Evolutionary conservation across 2,888 invertebrate genomes (phyloP).

Genomic region (Tetanocera ferruginea): DNA sequence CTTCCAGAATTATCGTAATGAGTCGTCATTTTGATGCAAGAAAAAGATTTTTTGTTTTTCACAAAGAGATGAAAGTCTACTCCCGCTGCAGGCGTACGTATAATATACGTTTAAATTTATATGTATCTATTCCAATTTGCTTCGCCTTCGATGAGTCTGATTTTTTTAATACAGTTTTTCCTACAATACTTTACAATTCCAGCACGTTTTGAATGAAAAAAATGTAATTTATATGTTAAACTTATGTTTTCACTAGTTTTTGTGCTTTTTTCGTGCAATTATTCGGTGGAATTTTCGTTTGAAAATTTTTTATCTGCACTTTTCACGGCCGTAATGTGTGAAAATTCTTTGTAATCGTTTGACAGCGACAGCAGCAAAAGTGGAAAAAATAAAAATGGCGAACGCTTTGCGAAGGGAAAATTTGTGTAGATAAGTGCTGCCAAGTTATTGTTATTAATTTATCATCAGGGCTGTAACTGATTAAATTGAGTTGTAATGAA

Average conservation of each 20-base stretch:
- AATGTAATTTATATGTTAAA: neutral
- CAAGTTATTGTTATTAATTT: neutral
- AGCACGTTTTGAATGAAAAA: neutral
- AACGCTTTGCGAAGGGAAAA: constrained; percentile 36
- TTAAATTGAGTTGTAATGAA: too few species aligned
- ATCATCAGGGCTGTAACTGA: neutral
- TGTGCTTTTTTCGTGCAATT: constrained; percentile 14
- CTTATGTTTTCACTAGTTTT: constrained; percentile 18
- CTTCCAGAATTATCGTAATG: constrained; percentile 71
- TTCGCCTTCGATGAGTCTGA: constrained; percentile 24
- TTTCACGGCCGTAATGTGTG: neutral
- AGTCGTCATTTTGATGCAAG: constrained; percentile 39
- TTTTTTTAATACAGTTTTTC: neutral
- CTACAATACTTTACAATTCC: neutral
- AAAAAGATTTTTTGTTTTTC: too few species aligned
- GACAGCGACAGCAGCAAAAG: constrained; percentile 30
- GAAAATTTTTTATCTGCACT: constrained; percentile 19
- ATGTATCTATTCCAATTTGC: neutral
- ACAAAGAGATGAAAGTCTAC: neutral
- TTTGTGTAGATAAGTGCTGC: neutral
- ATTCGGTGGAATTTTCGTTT: constrained; percentile 39
- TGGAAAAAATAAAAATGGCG: constrained; percentile 54
- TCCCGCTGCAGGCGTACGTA: neutral
- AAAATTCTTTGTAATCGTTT: constrained; percentile 41
- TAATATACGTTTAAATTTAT: neutral